These are phyloP conservation scores for Pitangus sulphuratus DNA, from an alignment of 2,797 vertebrate genomes.

Conservation along the genomic window DNA sequence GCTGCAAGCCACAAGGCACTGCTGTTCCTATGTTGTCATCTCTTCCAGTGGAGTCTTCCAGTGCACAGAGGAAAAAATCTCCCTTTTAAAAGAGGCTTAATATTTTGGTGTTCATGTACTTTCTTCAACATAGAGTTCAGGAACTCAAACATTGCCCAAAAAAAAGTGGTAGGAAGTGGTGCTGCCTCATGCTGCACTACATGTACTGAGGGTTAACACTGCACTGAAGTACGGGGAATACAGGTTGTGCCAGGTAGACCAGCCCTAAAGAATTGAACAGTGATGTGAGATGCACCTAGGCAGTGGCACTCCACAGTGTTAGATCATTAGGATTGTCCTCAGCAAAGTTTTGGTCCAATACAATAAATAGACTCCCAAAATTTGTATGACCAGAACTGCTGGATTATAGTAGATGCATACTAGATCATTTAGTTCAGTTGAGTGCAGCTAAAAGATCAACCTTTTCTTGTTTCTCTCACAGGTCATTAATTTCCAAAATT, in stretches of 20 bases:
- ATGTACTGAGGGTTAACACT: not conserved
- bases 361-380: not conserved
- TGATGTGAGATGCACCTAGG: not conserved
- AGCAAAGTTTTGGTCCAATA: not conserved
- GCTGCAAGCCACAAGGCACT: not conserved
- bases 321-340: not conserved
- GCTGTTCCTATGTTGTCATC: not conserved
- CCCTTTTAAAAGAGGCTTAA: not conserved
- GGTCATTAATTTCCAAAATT: not conserved
- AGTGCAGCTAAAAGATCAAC: not conserved
- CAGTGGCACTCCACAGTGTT: rapidly evolving
- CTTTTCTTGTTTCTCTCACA: not conserved
- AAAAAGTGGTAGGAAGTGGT: not conserved
- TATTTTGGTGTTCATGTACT: not conserved
- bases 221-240: not conserved
- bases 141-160: not conserved
- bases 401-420: rapidly evolving
- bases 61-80: not conserved
- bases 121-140: not conserved
- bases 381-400: not conserved
- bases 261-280: not conserved
- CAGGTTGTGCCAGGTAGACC: rapidly evolving
- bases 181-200: not conserved
- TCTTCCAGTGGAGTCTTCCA: not conserved
- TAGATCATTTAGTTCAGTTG: not conserved